These are phyloP conservation scores for Poecilia velifera DNA, from an alignment of 2,797 vertebrate genomes.

Conservation along the genomic window DNA sequence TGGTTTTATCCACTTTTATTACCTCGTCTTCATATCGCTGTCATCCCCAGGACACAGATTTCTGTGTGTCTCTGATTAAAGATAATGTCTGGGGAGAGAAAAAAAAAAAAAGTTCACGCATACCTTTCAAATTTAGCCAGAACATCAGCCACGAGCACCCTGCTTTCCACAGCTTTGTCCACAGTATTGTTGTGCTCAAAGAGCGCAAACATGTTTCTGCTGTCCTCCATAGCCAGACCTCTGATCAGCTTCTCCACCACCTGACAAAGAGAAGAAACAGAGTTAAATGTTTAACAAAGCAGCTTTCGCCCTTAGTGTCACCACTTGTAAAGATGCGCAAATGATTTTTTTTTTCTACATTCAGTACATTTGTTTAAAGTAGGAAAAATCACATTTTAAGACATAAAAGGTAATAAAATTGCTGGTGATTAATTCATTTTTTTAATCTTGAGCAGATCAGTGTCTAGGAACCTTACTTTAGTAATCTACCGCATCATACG, in stretches of 20 bases:
- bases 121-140: slow-evolving; percentile 94
- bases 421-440: background rate
- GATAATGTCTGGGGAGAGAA: background rate
- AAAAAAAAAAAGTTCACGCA: background rate
- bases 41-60: slow-evolving; percentile 4
- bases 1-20: slow-evolving; percentile 4
- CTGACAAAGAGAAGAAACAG: slow-evolving; percentile 64
- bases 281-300: background rate
- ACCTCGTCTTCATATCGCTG: background rate
- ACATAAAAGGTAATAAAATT: background rate
- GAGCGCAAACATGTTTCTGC: slow-evolving; percentile 93
- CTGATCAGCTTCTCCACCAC: slow-evolving; percentile 94
- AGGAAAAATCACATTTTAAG: background rate
- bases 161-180: slow-evolving; percentile 89
- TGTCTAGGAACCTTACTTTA: background rate
- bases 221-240: slow-evolving; percentile 93
- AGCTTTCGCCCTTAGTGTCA: background rate
- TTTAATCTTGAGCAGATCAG: background rate
- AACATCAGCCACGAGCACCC: slow-evolving; percentile 91
- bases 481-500: background rate
- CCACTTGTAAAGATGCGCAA: background rate
- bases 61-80: slow-evolving; percentile 5
- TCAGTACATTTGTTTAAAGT: background rate
- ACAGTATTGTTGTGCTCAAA: slow-evolving; percentile 87
- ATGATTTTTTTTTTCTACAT: background rate